Base-by-base conservation (phyloP, 2,113 vertebrate genomes). In the Reinhardtius hippoglossoides region DNA sequence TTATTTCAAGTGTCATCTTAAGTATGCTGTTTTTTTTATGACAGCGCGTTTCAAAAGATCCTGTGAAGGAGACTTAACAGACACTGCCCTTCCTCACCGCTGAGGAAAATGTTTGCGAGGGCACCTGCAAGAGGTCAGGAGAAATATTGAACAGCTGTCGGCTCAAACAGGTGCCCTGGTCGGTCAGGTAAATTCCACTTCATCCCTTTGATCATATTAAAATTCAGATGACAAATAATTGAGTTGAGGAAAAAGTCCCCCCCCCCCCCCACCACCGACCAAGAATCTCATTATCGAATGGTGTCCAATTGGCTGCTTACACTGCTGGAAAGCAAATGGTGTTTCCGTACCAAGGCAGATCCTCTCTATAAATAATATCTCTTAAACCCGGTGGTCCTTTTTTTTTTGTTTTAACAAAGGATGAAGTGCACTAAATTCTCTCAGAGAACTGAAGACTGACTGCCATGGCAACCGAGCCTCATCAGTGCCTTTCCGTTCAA, bases 1-100 rank as follows among this genome's bases (percentile, higher is more conserved):
- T 84, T 46, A 74, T 82, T 92, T 85, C 67, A 87, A 84, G 79
- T 69, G 54, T 59, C 80, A 72, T 88, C 75, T 81, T 66, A 81
- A 85, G 65, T 72, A 57, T 77, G 52, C 55, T 27, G 85, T 82
- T 31, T 27, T 31, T 7, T 85, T 64, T 83, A 14, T 82, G 71
- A 76, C 80, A 74, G 27, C 26, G 9, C 27, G 60, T 89, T 91
- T 87, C 71, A 76, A 84, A 88, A 74, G 68, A 65, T 9, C 40
- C 18, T 72, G 72, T 42, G 71, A 71, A 75, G 71, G 72, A 80
- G 78, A 78, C 64, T 87, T 80, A 68, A 74, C 65, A 81, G 79
- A 81, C 74, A 74, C 80, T 65, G 40, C 58, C 31, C 82, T 64
- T 54, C 50, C 77, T 77, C 44, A 35, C 24, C 16, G 0, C 52